Percentiles rank a stretch among this genome's conserved stretches.
phyloP scores from a whole-genome alignment of 2,113 vertebrate species.

The Merops nubicus region DNA sequence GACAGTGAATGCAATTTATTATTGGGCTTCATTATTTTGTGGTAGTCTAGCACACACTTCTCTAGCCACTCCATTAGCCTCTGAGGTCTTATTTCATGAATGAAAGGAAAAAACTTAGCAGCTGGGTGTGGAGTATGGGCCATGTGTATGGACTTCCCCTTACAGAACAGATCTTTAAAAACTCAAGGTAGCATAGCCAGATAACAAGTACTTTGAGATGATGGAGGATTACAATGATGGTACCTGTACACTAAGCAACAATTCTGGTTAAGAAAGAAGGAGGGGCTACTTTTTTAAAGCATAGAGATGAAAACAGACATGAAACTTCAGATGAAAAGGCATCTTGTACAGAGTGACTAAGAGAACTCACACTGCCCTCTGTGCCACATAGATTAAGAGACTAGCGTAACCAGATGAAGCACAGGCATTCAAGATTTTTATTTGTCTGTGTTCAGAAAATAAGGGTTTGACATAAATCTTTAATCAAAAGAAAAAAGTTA shows the following conservation, averaged over 20 bases:
- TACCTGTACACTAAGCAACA: neutral
- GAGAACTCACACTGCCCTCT: neutral
- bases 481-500: neutral
- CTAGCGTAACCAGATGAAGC: neutral
- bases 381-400: neutral
- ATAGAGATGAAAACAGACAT: neutral
- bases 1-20: neutral
- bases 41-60: neutral
- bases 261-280: neutral
- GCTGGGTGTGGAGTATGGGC: neutral
- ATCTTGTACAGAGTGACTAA: neutral
- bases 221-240: neutral
- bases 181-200: neutral
- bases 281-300: neutral
- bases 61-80: neutral
- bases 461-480: neutral
- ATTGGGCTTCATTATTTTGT: neutral
- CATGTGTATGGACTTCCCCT: neutral
- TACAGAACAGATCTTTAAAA: neutral
- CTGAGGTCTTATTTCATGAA: neutral
- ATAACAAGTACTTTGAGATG: neutral
- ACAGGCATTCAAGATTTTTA: neutral
- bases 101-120: neutral
- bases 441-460: neutral
- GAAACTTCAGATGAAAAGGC: neutral